Evolutionary conservation across 2,888 invertebrate species (phyloP), one percentile per base, ranked within the genome.

Genomic region (Xylota segnis): DNA sequence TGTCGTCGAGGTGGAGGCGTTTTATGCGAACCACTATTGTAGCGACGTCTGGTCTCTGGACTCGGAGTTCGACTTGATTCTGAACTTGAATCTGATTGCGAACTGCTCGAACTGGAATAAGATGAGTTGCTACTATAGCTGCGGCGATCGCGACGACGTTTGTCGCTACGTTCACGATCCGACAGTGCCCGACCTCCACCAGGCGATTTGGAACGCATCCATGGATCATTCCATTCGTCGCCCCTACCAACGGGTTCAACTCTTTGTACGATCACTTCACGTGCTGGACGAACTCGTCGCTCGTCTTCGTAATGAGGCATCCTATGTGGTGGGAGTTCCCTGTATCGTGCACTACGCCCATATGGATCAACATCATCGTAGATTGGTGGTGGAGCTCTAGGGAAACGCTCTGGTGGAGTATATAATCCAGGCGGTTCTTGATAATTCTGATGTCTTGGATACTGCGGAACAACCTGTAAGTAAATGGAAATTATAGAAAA

Each of bases 221-320:
- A 98, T 0, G 98, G 98, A 93, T 98, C 98, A 52, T 96, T 96
- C 98, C 98, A 98, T 89, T 98, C 98, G 91, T 98, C 98, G 0
- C 95, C 96, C 52, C 94, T 94, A 70, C 91, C 93, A 91, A 89
- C 90, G 87, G 89, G 91, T 88, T 93, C 92, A 50, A 94, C 95
- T 29, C 96, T 94, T 91, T 96, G 96, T 0, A 96, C 96, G 87
- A 96, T 96, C 1, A 96, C 96, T 90, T 96, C 96, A 5, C 95
- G 93, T 4, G 95, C 94, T 0, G 96, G 94, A 5, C 95, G 93
- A 81, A 94, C 91, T 61, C 94, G 94, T 5, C 94, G 92, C 92
- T 93, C 92, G 71, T 94, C 94, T 89, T 94, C 94, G 87, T 93
- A 94, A 74, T 94, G 94, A 0, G 94, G 94, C 92, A 93, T 93